These are phyloP conservation scores for Hedya salicella DNA, from an alignment of 2,888 invertebrate species.

Conservation along the genomic window DNA sequence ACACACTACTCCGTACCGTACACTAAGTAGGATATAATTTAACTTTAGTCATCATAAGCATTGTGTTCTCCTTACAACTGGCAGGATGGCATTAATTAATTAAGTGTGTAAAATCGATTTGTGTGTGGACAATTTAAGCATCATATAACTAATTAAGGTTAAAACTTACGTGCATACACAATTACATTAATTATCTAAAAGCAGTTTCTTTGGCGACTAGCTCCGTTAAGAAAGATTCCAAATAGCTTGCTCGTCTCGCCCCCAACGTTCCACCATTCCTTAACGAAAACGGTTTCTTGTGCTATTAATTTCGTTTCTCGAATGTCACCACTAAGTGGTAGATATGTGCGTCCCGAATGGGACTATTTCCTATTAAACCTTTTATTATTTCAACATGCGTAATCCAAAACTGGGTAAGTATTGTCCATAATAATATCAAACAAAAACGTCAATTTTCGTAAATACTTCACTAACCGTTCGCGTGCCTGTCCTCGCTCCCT, in stretches of 20 bases:
- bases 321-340: slow-evolving; percentile 78
- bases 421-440: slow-evolving; percentile 74
- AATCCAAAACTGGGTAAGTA: slow-evolving; percentile 71
- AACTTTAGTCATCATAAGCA: slow-evolving; percentile 82
- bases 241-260: slow-evolving; percentile 60
- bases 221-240: slow-evolving; percentile 83
- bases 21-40: slow-evolving; percentile 80
- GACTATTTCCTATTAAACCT: slow-evolving; percentile 82
- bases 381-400: slow-evolving; percentile 76
- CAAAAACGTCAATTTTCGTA: slow-evolving; percentile 63
- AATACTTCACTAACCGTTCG: slow-evolving; percentile 72
- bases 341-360: slow-evolving; percentile 75
- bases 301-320: slow-evolving; percentile 63
- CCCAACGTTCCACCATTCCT: slow-evolving; percentile 47
- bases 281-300: slow-evolving; percentile 57
- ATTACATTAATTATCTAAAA: slow-evolving; percentile 80
- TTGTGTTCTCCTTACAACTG: slow-evolving; percentile 77
- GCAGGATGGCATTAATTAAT: slow-evolving; percentile 80
- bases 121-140: slow-evolving; percentile 83
- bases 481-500: slow-evolving; percentile 52
- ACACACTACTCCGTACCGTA: slow-evolving; percentile 81
- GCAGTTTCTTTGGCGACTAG: slow-evolving; percentile 80
- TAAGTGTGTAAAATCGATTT: slow-evolving; percentile 80
- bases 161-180: slow-evolving; percentile 79
- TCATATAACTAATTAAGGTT: slow-evolving; percentile 77